Base-by-base conservation (phyloP, 35 echinoderm and acorn worm genomes). In the Diadema setosum region DNA sequence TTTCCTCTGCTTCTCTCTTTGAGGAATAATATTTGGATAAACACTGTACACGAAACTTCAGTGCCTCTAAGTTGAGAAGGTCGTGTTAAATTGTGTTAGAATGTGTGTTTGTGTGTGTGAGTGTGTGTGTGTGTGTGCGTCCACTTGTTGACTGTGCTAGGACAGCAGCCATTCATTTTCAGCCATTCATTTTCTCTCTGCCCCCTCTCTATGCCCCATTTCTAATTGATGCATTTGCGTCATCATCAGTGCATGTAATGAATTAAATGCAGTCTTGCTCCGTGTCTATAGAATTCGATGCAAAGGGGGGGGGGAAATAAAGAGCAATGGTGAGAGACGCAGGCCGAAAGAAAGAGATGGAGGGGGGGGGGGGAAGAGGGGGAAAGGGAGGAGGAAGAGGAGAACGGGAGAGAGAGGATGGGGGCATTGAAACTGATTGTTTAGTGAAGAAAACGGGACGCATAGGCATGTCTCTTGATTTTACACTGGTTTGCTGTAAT, bases 151-250 rank as follows among this genome's bases (percentile, higher is more conserved):
- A 67, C 16, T 4, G n/a, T n/a, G n/a, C 63, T n/a, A 67, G 30
- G 63, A 67, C 63, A 67, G 63, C 37, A 34, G 37, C 63, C 63
- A n/a, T 67, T 14, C 63, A 26, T 67, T 67, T 34, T 67, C 63
- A 67, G 37, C 27, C 37, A 67, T 67, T 67, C 37, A n/a, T 26
- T 67, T 3, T 32, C 63, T 34, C 9, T 67, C 1, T 67, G 63
- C 63, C 63, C 63, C 37, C 63, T n/a, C 63, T 67, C 37, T 33
- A 67, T 34, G 63, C 63, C 63, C 63, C 63, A 67, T 16, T 67
- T 67, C 63, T 67, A 67, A 67, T 67, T 67, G 63, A 67, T 67
- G 63, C 24, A 32, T 67, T 67, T 67, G 21, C 63, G 63, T 67
- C 63, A 67, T n/a, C 63, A 67, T 29, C 63, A 67, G 29, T 67